Base-by-base conservation (phyloP, 2,113 vertebrate species). In the Oreotragus oreotragus region DNA sequence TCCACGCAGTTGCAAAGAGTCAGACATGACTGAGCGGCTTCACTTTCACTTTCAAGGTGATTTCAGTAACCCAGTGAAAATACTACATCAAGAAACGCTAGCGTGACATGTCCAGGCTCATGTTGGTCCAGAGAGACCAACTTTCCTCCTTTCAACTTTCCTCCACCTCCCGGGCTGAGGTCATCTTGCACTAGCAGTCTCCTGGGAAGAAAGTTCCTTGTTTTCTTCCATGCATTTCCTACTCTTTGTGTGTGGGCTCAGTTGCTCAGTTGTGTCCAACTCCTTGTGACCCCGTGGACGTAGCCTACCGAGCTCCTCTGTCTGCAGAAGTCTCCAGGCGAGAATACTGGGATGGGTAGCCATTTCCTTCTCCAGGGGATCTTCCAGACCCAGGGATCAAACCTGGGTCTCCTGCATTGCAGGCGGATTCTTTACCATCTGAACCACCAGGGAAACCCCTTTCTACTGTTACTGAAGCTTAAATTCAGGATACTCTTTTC, bases 151-250 rank as follows among this genome's bases (percentile, higher is more conserved):
- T n/a, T n/a, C n/a, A n/a, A n/a, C n/a, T n/a, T n/a, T n/a, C 27
- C 77, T 49, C 33, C 5, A 2, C 77, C n/a, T 15, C 16, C 30
- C 39, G 1, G n/a, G 14, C 1, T 33, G 43, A 8, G 6, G 1
- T 28, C 11, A 6, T 7, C 28, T 79, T 36, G 4, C 57, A 13
- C 1, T 1, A 7, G 9, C 19, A 36, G 0, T 4, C 21, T 16
- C 33, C 58, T 83, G 51, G 51, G 49, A 53, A n/a, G 25, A 88
- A 3, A 2, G 2, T 55, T 36, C 25, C 0, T 7, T 14, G 19
- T 14, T 30, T 27, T 6, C 76, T 36, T 25, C 43, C 23, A 3
- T 3, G 0, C 47, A 4, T 36, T 66, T 55, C 45, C 53, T 33
- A 3, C 5, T 83, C 60, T 7, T 25, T 49, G 39, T 43, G 23